Percentiles rank a stretch among this genome's conserved stretches.
Conservation (phyloP, 1,140 invertebrate species). For the Uloborus diversus region DNA sequence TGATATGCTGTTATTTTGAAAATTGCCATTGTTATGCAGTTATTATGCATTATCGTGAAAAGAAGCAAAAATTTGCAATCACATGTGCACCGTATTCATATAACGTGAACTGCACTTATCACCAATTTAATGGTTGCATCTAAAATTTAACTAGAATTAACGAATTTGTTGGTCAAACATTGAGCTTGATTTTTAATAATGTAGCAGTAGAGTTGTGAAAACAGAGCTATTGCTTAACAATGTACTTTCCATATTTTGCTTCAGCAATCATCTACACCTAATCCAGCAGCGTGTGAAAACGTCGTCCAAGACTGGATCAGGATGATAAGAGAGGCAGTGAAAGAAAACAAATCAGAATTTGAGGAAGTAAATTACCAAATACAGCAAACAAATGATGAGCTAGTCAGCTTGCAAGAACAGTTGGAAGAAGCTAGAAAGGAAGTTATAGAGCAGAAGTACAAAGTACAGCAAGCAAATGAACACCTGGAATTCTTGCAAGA, state of each 20-base stretch:
- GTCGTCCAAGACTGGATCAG: not conserved
- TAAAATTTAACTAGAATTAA: not conserved
- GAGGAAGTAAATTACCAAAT: not conserved
- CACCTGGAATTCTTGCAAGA: not conserved
- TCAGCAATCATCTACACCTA: not conserved
- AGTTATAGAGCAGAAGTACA: not conserved
- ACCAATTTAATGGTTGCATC: not conserved
- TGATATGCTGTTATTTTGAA: no score
- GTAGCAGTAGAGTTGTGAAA: not conserved
- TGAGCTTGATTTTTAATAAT: not conserved
- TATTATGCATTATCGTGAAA: no score
- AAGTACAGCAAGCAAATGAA: not conserved
- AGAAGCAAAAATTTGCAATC: no score
- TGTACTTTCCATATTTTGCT: not conserved
- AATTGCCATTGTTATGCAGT: no score
- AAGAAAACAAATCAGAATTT: not conserved
- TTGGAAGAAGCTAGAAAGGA: no score
- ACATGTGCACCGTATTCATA: not conserved
- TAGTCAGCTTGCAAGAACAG: no score
- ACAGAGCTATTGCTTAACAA: not conserved
- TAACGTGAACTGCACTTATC: not conserved
- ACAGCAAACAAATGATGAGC: not conserved
- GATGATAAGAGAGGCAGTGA: not conserved
- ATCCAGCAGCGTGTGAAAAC: not conserved
- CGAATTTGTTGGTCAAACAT: not conserved